These are phyloP conservation scores for Myiopsitta monachus DNA, from an alignment of 2,113 vertebrate species.

Conservation along the genomic window DNA sequence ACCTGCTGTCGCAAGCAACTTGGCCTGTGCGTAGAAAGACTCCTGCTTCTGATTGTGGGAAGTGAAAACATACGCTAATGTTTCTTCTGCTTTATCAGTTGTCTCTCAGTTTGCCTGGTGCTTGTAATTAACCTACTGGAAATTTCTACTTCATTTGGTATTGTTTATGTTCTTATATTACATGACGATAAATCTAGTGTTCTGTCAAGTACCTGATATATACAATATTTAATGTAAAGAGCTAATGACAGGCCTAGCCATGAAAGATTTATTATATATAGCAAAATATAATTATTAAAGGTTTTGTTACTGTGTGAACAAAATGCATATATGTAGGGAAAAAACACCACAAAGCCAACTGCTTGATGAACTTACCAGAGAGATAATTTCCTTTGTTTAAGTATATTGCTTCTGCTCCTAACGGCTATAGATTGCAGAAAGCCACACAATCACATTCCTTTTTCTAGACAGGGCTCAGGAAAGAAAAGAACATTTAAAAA, in stretches of 20 bases:
- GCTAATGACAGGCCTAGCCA: not conserved
- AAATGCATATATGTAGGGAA: not conserved
- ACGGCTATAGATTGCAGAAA: not conserved
- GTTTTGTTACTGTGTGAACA: not conserved
- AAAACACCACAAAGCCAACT: not conserved
- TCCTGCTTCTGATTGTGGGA: not conserved
- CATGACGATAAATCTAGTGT: not conserved
- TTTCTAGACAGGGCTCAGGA: not conserved
- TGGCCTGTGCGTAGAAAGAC: not conserved
- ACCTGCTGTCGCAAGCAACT: not conserved
- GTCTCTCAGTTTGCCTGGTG: not conserved
- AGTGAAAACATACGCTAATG: not conserved
- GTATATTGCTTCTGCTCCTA: not conserved
- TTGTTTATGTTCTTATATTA: not conserved
- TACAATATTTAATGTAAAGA: not conserved
- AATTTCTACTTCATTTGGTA: not conserved
- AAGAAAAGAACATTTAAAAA: not conserved
- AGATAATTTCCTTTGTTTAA: not conserved
- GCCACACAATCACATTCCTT: not conserved
- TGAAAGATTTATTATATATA: not conserved
- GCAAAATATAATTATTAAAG: not conserved
- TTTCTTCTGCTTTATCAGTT: not conserved
- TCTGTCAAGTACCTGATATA: not conserved
- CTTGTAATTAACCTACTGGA: not conserved
- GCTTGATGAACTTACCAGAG: not conserved